Evolutionary conservation across 2,797 vertebrate genomes (phyloP), one percentile per base, ranked within the genome.

Genomic region (Loris lydekkerianus): DNA sequence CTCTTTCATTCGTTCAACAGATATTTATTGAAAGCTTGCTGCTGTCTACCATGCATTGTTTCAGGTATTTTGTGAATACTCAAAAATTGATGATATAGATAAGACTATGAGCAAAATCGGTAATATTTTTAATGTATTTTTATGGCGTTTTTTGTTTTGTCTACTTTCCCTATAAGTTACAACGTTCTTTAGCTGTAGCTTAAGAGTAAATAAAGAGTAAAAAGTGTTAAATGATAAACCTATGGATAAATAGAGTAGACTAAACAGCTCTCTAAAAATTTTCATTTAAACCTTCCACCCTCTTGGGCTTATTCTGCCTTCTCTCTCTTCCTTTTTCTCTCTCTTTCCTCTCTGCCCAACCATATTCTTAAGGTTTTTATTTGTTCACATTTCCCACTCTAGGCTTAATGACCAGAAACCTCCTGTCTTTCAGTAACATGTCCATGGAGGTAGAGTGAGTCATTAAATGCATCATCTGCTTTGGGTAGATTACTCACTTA

Each of bases 1-100:
- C 65, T 78, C 43, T 78, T 93, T 84, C 40, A 80, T 61, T 93
- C 23, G 31, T 31, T 93, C 31, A 86, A 60, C 76, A 96, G 88
- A 75, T 82, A 83, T 56, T 73, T 95, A 60, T 40, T 80, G 65
- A 88, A 56, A 63, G 7, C 3, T 60, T 63, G 14, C 56, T 69
- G 80, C 21, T 49, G 2, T 90, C 25, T 69, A 11, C 63, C 31
- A 81, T 1, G 1, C 67, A 58, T 73, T 75, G 0, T 81, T 92
- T 15, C 34, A 75, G 10, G 14, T 49, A 81, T 20, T 90, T 77
- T 75, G n/a, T 34, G 13, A 83, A 11, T 49, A 67, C 78, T 86
- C 67, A 15, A 87, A 89, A 94, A 49, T 81, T 81, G 40, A 76
- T 58, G 89, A n/a, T 53, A 53, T 21, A 76, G 17, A 89, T 37